Evolutionary conservation across 2,888 invertebrate genomes (phyloP).

Genomic region (Cheilosia vernalis): DNA sequence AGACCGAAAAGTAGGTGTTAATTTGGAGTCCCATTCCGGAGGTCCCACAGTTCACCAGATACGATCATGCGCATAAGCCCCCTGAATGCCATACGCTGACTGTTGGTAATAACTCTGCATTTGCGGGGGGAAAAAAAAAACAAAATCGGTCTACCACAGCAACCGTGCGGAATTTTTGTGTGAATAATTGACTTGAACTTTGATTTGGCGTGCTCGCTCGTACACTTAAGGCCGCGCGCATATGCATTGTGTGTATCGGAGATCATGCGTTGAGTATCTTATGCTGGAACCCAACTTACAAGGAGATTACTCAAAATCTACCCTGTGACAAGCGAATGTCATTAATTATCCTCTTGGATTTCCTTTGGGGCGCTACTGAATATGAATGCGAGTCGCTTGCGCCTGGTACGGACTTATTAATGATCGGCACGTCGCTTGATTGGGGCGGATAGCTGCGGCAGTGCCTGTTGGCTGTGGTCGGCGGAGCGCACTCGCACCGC

Average conservation of each 20-base stretch:
- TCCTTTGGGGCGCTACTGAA: constrained; percentile 75
- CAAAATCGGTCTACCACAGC: constrained; percentile 46
- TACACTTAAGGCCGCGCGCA: constrained; percentile 36
- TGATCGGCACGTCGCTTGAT: constrained; percentile 75
- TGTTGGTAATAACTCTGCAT: constrained; percentile 59
- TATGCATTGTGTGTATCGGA: constrained; percentile 54
- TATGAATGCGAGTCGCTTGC: constrained; percentile 57
- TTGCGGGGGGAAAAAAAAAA: constrained; percentile 33
- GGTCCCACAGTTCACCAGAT: constrained; percentile 66
- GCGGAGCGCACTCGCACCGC: constrained; percentile 28
- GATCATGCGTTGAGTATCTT: constrained; percentile 74
- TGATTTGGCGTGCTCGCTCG: constrained; percentile 68
- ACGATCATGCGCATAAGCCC: constrained; percentile 47
- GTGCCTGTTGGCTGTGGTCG: constrained; percentile 35
- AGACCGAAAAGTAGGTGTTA: constrained; percentile 65
- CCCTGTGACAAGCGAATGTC: constrained; percentile 72
- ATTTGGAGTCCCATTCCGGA: constrained; percentile 70
- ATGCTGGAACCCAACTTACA: constrained; percentile 46
- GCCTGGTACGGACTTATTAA: constrained; percentile 63
- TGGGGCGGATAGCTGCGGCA: constrained; percentile 57
- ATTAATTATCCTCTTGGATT: constrained; percentile 73
- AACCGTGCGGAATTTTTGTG: constrained; percentile 54
- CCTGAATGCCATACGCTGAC: constrained; percentile 3
- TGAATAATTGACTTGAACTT: constrained; percentile 75
- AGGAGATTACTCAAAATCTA: constrained; percentile 71